Evolutionary conservation across 1,140 invertebrate species (phyloP).

Genomic region (Drosophila sp.): DNA sequence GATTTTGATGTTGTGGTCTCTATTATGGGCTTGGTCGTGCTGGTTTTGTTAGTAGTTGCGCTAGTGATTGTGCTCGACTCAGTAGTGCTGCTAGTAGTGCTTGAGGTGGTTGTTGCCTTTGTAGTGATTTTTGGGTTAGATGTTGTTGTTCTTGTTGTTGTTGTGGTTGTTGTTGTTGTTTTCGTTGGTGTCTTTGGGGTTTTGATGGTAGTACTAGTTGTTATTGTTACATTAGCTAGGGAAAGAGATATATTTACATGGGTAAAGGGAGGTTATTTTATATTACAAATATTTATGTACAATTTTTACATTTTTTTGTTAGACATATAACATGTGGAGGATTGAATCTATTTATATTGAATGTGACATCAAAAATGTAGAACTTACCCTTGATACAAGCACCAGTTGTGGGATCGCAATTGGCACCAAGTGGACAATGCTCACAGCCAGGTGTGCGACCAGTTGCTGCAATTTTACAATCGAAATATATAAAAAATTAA

Average conservation of each 20-base stretch:
- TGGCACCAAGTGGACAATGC: constrained; percentile 89
- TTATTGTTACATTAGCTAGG: constrained; percentile 81
- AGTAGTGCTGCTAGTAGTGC: constrained; percentile 61
- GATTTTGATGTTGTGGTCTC: constrained; percentile 70
- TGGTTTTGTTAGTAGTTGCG: constrained; percentile 68
- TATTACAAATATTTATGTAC: constrained; percentile 63
- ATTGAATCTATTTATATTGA: constrained; percentile 21
- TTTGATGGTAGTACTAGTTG: constrained; percentile 76
- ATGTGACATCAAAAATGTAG: constrained; percentile 4
- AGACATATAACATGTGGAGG: constrained; percentile 31
- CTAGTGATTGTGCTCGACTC: constrained; percentile 66
- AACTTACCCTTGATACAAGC: constrained; percentile 90
- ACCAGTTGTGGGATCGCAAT: constrained; percentile 89
- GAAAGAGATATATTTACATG: constrained; percentile 79
- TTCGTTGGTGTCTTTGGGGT: constrained; percentile 68
- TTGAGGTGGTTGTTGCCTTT: constrained; percentile 45
- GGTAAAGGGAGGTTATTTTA: constrained; percentile 75
- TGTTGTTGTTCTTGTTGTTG: constrained; percentile 64
- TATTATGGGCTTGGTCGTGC: constrained; percentile 48
- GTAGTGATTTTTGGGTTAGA: constrained; percentile 63
- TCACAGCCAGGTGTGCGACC: constrained; percentile 85
- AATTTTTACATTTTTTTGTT: constrained; percentile 55
- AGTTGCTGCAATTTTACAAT: constrained; percentile 44
- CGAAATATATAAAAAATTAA: background rate
- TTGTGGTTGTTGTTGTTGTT: constrained; percentile 56